Evolutionary conservation across 2,797 vertebrate genomes (phyloP).

Genomic region (Bradypodion ventrale): DNA sequence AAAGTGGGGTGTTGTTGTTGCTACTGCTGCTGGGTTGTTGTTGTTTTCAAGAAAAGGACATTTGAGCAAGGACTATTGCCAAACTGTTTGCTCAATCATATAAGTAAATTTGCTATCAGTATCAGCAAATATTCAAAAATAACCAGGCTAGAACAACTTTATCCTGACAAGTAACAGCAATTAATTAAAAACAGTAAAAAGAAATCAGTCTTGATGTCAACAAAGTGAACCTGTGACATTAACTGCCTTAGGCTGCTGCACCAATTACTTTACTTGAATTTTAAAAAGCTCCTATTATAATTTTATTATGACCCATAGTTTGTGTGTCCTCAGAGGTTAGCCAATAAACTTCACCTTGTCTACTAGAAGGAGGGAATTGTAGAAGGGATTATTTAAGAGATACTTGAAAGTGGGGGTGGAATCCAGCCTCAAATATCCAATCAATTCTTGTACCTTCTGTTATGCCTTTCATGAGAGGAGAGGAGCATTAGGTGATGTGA

Average conservation of each 20-base stretch:
- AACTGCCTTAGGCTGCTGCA: conserved; percentile 47
- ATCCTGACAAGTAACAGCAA: conserved; percentile 44
- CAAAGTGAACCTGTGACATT: conserved; percentile 56
- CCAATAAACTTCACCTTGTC: conserved; percentile 45
- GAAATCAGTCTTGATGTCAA: conserved; percentile 39
- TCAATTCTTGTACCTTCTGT: neutral
- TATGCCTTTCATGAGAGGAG: neutral
- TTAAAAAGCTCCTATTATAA: conserved; percentile 46
- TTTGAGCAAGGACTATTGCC: neutral
- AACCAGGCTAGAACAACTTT: conserved; percentile 33
- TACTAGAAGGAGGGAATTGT: conserved; percentile 9
- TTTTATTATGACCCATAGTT: conserved; percentile 64
- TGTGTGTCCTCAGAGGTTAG: conserved; percentile 48
- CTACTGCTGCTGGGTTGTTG: no score
- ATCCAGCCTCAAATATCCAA: neutral
- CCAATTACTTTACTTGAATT: conserved; percentile 44
- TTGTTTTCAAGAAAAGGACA: neutral
- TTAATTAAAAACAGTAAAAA: conserved; percentile 44
- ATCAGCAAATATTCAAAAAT: conserved; percentile 47
- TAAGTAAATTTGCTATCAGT: conserved; percentile 15
- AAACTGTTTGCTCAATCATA: neutral
- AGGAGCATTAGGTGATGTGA: no score
- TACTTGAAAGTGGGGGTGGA: no score
- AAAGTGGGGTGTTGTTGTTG: neutral
- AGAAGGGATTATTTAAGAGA: conserved; percentile 26